These are phyloP conservation scores for Anabacerthia variegaticeps DNA, from an alignment of 2,797 vertebrate genomes.

Conservation along the genomic window DNA sequence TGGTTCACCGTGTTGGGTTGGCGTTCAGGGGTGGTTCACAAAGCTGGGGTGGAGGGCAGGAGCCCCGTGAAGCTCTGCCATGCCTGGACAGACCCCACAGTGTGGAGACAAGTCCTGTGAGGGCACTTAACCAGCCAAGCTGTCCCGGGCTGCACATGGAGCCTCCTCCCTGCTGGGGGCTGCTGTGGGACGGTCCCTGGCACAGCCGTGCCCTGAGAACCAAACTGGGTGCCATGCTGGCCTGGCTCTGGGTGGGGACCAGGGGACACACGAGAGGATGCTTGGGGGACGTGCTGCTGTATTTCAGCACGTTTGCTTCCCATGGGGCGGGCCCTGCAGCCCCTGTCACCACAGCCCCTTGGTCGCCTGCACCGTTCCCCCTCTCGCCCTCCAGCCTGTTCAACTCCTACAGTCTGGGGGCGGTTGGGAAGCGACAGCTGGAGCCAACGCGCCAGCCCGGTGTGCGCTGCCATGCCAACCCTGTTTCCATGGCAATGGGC, in stretches of 20 bases:
- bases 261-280: rapidly evolving
- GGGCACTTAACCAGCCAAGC: neutral
- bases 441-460: slow-evolving; percentile 34
- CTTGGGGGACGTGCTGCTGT: rapidly evolving
- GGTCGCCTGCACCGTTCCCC: rapidly evolving
- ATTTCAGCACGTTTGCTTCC: neutral
- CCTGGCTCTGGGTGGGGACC: neutral
- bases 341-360: neutral
- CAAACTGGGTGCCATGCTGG: rapidly evolving
- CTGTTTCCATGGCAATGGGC: slow-evolving; percentile 65
- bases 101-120: rapidly evolving
- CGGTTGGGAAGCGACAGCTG: slow-evolving; percentile 55
- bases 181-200: neutral
- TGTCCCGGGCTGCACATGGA: rapidly evolving
- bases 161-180: rapidly evolving
- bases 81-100: neutral
- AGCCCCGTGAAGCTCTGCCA: neutral
- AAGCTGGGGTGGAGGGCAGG: neutral
- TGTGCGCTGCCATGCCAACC: slow-evolving; percentile 69
- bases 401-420: slow-evolving; percentile 40
- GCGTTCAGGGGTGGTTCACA: neutral
- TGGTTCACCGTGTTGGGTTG: rapidly evolving
- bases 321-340: rapidly evolving
- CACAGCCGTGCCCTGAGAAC: rapidly evolving
- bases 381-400: slow-evolving; percentile 14